phyloP scores from a whole-genome alignment of 2,113 vertebrate genomes.

The Otocyon megalotis region DNA sequence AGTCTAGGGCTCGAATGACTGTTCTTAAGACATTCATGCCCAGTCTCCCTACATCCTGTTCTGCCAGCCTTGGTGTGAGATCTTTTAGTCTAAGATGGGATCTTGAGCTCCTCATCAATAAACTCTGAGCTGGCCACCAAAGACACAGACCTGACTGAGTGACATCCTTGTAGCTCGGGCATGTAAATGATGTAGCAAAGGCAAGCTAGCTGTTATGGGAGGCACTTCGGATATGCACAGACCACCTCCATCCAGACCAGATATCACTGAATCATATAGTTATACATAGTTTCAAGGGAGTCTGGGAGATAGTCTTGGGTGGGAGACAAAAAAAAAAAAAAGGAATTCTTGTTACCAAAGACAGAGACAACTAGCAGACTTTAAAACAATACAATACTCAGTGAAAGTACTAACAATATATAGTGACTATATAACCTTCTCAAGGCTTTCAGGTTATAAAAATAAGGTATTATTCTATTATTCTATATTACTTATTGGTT shows the following conservation, averaged over 20 bases:
- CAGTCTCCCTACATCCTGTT: neutral
- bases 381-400: constrained; percentile 33
- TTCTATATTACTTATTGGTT: neutral
- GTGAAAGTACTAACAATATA: constrained; percentile 43
- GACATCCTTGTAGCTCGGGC: neutral
- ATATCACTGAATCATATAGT: neutral
- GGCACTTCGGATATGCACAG: neutral
- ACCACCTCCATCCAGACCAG: neutral
- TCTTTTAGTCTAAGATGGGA: neutral
- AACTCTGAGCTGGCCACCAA: neutral
- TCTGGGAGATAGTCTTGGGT: neutral
- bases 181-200: neutral
- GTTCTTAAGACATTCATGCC: neutral
- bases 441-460: neutral
- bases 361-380: neutral
- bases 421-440: neutral
- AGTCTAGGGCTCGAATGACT: neutral
- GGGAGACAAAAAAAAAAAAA: neutral
- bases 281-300: neutral
- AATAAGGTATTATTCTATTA: neutral
- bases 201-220: neutral
- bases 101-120: neutral
- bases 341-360: constrained; percentile 20
- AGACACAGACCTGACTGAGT: neutral
- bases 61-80: neutral